These are phyloP conservation scores for Myzus persicae DNA, from an alignment of 1,140 invertebrate genomes.

Conservation along the genomic window DNA sequence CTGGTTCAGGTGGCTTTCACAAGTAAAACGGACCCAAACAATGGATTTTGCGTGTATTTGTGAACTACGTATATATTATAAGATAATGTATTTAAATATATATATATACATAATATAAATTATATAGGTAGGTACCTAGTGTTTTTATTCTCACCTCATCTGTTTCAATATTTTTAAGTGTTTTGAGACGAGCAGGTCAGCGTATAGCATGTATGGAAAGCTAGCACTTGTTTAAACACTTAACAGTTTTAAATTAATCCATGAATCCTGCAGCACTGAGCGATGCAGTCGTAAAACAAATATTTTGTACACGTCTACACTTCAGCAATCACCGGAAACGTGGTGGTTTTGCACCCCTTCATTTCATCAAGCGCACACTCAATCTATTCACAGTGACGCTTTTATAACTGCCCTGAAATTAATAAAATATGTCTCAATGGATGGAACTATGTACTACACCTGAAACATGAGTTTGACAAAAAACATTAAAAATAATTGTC, in stretches of 20 bases:
- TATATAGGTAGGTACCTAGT: too few species aligned
- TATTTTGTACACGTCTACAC: background rate
- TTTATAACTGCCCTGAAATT: background rate
- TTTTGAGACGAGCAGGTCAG: background rate
- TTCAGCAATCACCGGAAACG: background rate
- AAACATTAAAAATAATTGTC: background rate
- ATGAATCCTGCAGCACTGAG: background rate
- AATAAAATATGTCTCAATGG: background rate
- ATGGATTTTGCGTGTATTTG: background rate
- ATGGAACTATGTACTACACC: background rate
- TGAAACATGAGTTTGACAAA: background rate
- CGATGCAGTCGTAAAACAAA: background rate
- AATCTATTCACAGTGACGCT: background rate
- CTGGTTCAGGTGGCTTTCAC: background rate
- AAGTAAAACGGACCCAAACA: constrained; percentile 2
- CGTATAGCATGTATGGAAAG: background rate
- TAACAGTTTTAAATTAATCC: background rate
- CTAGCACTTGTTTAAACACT: background rate
- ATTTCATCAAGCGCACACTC: too few species aligned
- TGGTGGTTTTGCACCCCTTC: background rate
- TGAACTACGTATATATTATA: background rate
- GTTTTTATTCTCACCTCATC: background rate
- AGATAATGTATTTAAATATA: too few species aligned
- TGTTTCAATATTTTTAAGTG: constrained; percentile 13
- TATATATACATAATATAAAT: too few species aligned